Base-by-base conservation (phyloP, 2,113 vertebrate species). In the Mastomys coucha region DNA sequence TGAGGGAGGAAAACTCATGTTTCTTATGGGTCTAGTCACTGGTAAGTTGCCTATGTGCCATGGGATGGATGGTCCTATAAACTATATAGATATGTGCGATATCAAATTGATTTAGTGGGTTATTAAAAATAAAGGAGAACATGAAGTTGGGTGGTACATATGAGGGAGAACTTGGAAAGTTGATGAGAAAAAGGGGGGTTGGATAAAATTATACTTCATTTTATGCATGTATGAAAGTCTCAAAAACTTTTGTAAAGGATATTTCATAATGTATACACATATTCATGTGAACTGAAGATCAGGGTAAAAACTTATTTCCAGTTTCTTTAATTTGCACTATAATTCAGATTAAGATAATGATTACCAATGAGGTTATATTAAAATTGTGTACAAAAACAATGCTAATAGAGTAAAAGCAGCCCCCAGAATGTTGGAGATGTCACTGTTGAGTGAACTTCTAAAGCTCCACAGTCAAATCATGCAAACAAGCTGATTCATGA, bases 311-410 rank as follows among this genome's bases (percentile, higher is more conserved):
- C 11, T 39, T 82, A 31, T 39, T 31, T 45, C 7, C n/a, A 65
- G 19, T 28, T 84, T 95, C 69, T 88, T 49, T 84, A 78, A 78
- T 63, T 92, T 39, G 86, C 39, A 88, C 39, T 36, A 76, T 0
- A 80, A 65, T 72, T 97, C 49, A 78, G 51, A 91, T 96, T 85
- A 81, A 92, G 92, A 69, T 88, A 16, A 70, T 85, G 11, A 20
- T 78, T 77, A 31, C 88, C 88, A 87, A 88, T 53, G 39, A 88
- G 39, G 24, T 56, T 56, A 67, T 67, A 42, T 91, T 69, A 78
- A 63, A 87, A 69, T 6, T 80, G 36, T 26, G 13, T 42, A 28
- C 51, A 81, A 75, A 78, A 45, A 42, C n/a, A 76, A 51, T 42
- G 42, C 42, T 49, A 88, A 39, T 5, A 78, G 26, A 87, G 51